Percentiles rank a stretch among this genome's conserved stretches.
Evolutionary conservation across 2,797 vertebrate species (phyloP).

Genomic region (Thripadectes ignobilis): DNA sequence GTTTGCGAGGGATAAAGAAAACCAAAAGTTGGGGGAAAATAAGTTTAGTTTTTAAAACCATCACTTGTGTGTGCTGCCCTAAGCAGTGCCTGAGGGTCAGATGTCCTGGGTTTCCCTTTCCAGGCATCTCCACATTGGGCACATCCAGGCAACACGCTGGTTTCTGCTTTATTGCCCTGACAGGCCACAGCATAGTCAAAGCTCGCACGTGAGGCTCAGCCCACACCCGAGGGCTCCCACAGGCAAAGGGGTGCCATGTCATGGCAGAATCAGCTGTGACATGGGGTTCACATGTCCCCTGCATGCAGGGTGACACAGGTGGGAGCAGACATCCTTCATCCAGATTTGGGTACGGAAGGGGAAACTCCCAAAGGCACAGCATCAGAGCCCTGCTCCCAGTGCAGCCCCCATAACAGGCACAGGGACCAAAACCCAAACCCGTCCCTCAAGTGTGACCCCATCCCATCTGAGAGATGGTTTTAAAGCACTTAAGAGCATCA

Average conservation of each 20-base stretch:
- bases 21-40: background rate
- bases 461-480: background rate
- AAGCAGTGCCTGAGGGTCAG: background rate
- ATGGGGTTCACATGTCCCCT: accelerated
- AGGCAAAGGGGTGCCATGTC: background rate
- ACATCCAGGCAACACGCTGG: accelerated
- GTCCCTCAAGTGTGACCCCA: accelerated
- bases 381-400: background rate
- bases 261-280: accelerated
- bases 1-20: background rate
- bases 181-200: background rate
- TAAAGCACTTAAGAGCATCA: background rate
- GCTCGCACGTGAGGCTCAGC: accelerated
- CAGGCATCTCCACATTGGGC: background rate
- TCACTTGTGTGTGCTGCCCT: accelerated
- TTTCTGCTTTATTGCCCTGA: background rate
- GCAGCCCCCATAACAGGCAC: accelerated
- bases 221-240: accelerated
- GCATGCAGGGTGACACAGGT: accelerated
- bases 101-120: background rate
- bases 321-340: background rate
- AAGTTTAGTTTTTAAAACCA: background rate
- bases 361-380: background rate
- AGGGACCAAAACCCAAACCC: background rate
- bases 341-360: background rate